Percentiles rank a stretch among this genome's conserved stretches.
Evolutionary conservation across 92 coral and sea anemone species (phyloP).

Genomic region (Epizoanthus fatuus): DNA sequence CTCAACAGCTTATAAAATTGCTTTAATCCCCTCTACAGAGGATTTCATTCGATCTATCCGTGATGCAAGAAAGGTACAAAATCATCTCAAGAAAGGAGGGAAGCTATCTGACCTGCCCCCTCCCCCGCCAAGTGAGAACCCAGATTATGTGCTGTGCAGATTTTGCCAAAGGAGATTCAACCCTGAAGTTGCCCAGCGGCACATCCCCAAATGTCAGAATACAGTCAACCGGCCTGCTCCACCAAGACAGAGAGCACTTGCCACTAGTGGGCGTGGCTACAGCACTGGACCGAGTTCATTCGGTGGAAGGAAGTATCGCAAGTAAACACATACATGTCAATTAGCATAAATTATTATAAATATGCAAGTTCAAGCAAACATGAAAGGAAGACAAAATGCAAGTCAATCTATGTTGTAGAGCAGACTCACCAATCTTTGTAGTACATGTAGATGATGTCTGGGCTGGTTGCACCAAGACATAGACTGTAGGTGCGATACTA

Average conservation of each 20-base stretch:
- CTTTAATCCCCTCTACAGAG: constrained; percentile 63
- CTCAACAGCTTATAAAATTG: too few relatives aligned
- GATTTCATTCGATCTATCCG: constrained; percentile 95
- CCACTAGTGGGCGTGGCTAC: constrained; percentile 54
- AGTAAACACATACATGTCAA: neutral
- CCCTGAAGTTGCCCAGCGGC: constrained; percentile 96
- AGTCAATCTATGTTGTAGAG: too few relatives aligned
- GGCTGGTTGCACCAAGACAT: too few relatives aligned
- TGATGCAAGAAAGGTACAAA: constrained; percentile 91
- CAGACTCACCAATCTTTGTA: too few relatives aligned
- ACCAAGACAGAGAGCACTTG: constrained; percentile 90
- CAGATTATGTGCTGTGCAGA: constrained; percentile 93
- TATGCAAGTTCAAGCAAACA: too few relatives aligned
- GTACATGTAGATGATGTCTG: too few relatives aligned
- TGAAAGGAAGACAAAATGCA: too few relatives aligned
- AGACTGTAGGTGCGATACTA: too few relatives aligned
- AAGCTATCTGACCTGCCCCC: constrained; percentile 97
- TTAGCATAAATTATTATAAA: too few relatives aligned
- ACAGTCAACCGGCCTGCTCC: constrained; percentile 94
- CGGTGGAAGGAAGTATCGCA: constrained; percentile 39
- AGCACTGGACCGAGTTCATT: constrained; percentile 45
- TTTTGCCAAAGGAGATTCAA: constrained; percentile 94
- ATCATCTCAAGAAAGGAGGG: constrained; percentile 92
- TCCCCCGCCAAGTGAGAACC: constrained; percentile 97
- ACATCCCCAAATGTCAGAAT: constrained; percentile 96